These are phyloP conservation scores for Haliaeetus leucogaster DNA, from an alignment of 2,113 vertebrate species.

Conservation along the genomic window DNA sequence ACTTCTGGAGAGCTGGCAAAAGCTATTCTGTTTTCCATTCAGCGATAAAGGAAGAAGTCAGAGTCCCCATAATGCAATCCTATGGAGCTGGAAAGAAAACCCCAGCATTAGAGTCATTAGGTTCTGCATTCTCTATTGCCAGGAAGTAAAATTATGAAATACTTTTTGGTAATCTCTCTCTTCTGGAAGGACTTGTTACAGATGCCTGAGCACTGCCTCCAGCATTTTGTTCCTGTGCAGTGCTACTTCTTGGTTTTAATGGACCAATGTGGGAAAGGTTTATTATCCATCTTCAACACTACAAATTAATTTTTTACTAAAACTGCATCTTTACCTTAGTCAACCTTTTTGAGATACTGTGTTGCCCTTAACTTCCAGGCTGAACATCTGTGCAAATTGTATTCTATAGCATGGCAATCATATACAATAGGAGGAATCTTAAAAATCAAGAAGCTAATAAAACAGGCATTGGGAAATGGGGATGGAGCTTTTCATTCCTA, in stretches of 20 bases:
- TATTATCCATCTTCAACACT: not conserved
- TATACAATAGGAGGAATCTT: not conserved
- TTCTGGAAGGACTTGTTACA: not conserved
- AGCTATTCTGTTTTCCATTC: not conserved
- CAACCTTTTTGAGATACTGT: not conserved
- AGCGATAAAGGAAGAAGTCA: constrained; percentile 45
- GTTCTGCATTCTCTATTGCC: constrained; percentile 74
- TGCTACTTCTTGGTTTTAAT: not conserved
- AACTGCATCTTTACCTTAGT: not conserved
- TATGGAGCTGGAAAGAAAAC: constrained; percentile 18
- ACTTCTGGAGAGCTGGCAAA: not conserved
- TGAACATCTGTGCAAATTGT: not conserved
- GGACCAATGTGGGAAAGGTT: not conserved
- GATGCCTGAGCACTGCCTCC: not conserved
- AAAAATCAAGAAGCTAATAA: not conserved
- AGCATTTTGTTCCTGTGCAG: not conserved
- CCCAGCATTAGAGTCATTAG: constrained; percentile 31
- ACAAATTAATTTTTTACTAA: not conserved
- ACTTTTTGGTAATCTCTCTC: not conserved
- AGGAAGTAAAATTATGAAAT: constrained; percentile 68
- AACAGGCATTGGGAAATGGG: not conserved
- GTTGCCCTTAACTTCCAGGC: not conserved
- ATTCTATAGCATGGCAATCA: not conserved
- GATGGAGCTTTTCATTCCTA: not conserved
- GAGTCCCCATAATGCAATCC: constrained; percentile 5